Evolutionary conservation across 2,888 invertebrate genomes (phyloP).

Genomic region (Disparrhopalites patrizii): DNA sequence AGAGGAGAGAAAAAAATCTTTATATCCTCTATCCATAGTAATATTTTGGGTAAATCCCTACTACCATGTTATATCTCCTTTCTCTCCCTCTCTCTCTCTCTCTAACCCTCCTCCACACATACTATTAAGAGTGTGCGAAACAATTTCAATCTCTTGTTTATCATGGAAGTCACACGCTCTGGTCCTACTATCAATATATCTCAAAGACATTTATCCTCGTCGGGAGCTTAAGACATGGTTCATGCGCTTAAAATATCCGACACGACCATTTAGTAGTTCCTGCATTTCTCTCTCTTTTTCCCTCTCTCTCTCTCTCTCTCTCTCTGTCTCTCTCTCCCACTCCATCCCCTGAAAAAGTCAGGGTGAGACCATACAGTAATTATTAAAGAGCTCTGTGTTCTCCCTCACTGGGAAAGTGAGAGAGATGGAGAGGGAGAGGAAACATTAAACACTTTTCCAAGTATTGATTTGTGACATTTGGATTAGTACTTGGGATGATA

Average conservation of each 20-base stretch:
- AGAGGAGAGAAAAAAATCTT: slow-evolving; percentile 14
- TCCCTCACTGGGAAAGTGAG: background rate
- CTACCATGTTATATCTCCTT: too few relatives aligned
- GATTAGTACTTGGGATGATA: slow-evolving; percentile 5
- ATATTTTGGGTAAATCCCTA: slow-evolving; percentile 19
- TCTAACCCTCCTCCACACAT: too few relatives aligned
- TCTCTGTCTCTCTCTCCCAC: slow-evolving; percentile 32
- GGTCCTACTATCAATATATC: slow-evolving; percentile 40
- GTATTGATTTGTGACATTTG: slow-evolving; percentile 12
- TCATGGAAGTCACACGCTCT: slow-evolving; percentile 46
- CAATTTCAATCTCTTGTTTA: slow-evolving; percentile 44
- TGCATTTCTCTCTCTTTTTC: background rate
- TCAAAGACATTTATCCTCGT: slow-evolving; percentile 43
- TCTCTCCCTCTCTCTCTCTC: too few relatives aligned
- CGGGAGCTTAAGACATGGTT: slow-evolving; percentile 28
- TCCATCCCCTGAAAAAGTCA: too few relatives aligned
- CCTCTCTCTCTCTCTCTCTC: background rate
- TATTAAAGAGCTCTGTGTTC: slow-evolving; percentile 30
- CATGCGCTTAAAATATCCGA: slow-evolving; percentile 27
- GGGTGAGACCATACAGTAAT: slow-evolving; percentile 32
- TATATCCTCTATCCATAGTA: background rate
- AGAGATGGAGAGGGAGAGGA: background rate
- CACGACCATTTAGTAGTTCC: too few relatives aligned
- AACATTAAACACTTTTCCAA: background rate
- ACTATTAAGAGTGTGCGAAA: slow-evolving; percentile 23